Evolutionary conservation across 2,113 vertebrate genomes (phyloP).

Genomic region (Clarias macrocephalus): DNA sequence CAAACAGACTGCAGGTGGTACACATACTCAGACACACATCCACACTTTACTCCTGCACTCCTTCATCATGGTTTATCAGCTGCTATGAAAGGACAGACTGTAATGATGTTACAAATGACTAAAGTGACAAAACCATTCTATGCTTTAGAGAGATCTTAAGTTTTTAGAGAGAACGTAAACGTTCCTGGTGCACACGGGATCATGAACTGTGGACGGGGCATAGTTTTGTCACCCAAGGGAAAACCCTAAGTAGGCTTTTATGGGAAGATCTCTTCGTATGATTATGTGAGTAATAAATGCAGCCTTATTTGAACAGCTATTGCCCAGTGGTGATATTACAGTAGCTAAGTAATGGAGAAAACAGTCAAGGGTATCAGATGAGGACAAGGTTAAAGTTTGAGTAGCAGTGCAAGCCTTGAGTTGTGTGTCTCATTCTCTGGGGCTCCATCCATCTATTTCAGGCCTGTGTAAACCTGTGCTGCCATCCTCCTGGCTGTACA

Average conservation of each 20-base stretch:
- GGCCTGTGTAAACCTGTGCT: slow-evolving; percentile 17
- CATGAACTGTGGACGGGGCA: not conserved
- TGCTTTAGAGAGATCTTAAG: not conserved
- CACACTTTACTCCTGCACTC: not conserved
- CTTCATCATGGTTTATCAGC: not conserved
- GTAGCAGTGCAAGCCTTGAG: no score
- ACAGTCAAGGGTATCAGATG: not conserved
- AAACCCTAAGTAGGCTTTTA: not conserved
- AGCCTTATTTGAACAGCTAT: not conserved
- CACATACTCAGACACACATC: not conserved
- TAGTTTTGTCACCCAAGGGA: not conserved
- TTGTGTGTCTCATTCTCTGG: not conserved
- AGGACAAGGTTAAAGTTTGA: not conserved
- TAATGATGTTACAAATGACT: not conserved
- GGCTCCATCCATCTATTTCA: slow-evolving; percentile 43
- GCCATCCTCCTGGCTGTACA: slow-evolving; percentile 29
- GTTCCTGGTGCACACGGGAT: not conserved
- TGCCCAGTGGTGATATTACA: not conserved
- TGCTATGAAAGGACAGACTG: not conserved
- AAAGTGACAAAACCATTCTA: not conserved
- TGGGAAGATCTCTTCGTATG: not conserved
- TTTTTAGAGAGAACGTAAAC: not conserved
- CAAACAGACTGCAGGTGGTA: not conserved
- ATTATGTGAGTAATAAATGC: not conserved
- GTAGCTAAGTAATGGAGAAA: not conserved